A percentile compares a stretch with the other conserved stretches of the same genome.
phyloP scores from a whole-genome alignment of 2,113 vertebrate species.

The Puntigrus tetrazona region DNA sequence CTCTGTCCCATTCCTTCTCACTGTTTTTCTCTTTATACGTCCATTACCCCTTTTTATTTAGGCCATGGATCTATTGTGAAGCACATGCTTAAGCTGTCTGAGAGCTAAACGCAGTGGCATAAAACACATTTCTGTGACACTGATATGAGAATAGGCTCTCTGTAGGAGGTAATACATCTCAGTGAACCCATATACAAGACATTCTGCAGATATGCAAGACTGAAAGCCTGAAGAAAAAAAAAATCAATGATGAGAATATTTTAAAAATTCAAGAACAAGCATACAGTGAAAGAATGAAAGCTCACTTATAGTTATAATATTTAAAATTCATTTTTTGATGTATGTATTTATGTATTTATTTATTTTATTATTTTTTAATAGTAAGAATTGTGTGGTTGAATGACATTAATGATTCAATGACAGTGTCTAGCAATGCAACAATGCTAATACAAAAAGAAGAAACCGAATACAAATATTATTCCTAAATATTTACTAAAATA shows the following conservation, averaged over 20 bases:
- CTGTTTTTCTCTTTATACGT: not conserved
- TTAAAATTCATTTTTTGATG: not conserved
- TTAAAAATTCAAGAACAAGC: not conserved
- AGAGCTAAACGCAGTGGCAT: conserved; percentile 12
- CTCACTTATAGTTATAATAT: not conserved
- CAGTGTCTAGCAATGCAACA: not conserved
- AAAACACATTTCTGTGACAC: conserved; percentile 42
- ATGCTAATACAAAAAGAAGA: not conserved
- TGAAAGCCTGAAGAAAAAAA: not conserved
- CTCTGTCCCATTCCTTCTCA: not conserved
- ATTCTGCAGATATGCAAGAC: conserved; percentile 30
- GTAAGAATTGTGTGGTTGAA: not conserved
- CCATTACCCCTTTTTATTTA: not conserved
- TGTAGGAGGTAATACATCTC: conserved; percentile 33
- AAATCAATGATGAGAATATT: not conserved
- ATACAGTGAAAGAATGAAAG: not conserved
- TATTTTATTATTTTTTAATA: not conserved
- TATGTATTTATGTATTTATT: no score
- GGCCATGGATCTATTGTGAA: conserved; percentile 14
- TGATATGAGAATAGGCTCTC: conserved; percentile 34
- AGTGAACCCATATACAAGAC: conserved; percentile 26
- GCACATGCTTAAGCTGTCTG: conserved; percentile 7
- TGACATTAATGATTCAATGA: not conserved
- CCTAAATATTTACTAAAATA: not conserved
- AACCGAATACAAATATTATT: not conserved